Conservation (phyloP, 1,140 invertebrate genomes). For the Notospermus geniculatus region DNA sequence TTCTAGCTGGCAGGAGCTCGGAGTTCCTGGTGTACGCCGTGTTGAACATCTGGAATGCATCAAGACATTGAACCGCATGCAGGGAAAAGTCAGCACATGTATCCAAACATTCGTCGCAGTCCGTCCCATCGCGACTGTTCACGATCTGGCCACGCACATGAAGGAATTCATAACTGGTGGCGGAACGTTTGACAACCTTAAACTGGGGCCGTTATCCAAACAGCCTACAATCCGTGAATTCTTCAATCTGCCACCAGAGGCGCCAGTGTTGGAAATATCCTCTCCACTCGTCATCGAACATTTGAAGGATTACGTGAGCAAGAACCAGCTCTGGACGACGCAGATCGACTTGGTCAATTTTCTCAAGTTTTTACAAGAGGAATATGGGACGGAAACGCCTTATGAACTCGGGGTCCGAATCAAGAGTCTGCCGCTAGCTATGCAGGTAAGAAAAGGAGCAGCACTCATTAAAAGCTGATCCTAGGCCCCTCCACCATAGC, state of each 20-base stretch:
- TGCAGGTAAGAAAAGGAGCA: slow-evolving; percentile 38
- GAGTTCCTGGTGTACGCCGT: background rate
- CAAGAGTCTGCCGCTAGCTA: slow-evolving; percentile 43
- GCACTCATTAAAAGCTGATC: too few relatives aligned
- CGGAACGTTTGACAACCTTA: slow-evolving; percentile 35
- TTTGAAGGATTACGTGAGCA: slow-evolving; percentile 35
- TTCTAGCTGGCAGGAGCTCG: background rate
- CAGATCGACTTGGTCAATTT: slow-evolving; percentile 40
- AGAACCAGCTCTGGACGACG: slow-evolving; percentile 38
- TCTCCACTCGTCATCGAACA: slow-evolving; percentile 44
- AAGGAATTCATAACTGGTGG: slow-evolving; percentile 35
- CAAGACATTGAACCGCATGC: slow-evolving; percentile 30
- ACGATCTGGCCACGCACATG: slow-evolving; percentile 38
- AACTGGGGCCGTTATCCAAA: slow-evolving; percentile 45
- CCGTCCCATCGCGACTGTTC: slow-evolving; percentile 39
- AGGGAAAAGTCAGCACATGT: slow-evolving; percentile 44
- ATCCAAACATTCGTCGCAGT: slow-evolving; percentile 42
- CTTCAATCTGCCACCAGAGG: slow-evolving; percentile 43
- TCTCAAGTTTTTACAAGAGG: slow-evolving; percentile 41
- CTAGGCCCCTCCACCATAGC: too few relatives aligned
- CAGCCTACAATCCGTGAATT: slow-evolving; percentile 42
- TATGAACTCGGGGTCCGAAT: slow-evolving; percentile 48
- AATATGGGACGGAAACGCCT: slow-evolving; percentile 32
- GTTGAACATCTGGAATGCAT: slow-evolving; percentile 17
- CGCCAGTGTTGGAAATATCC: slow-evolving; percentile 42